Evolutionary conservation across 2,113 vertebrate species (phyloP).

Genomic region (Herpetotheres cachinnans): DNA sequence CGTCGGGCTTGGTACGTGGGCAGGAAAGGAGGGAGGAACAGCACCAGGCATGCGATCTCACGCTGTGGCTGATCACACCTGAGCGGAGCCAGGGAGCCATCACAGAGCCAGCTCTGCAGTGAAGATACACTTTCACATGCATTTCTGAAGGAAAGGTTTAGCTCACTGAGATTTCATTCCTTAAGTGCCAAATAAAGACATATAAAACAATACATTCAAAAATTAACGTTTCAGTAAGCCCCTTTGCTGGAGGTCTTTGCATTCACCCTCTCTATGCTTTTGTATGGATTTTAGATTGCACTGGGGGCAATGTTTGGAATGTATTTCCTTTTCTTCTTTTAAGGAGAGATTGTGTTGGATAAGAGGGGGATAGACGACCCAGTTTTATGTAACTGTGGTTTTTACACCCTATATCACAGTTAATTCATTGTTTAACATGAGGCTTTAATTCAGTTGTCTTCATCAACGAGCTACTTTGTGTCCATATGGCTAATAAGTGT

Average conservation of each 20-base stretch:
- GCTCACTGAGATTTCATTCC: background rate
- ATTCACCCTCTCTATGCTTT: background rate
- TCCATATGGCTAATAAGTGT: constrained; percentile 66
- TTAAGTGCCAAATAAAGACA: background rate
- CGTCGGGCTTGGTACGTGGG: accelerated
- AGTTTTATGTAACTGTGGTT: background rate
- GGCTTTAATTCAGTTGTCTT: constrained; percentile 60
- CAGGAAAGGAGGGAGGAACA: background rate
- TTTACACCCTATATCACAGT: constrained; percentile 13
- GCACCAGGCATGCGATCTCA: background rate
- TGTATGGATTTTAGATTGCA: background rate
- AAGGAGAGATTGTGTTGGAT: background rate
- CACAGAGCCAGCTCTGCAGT: background rate
- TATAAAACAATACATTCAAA: background rate
- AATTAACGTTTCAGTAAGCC: background rate
- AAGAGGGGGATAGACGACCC: background rate
- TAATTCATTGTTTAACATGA: constrained; percentile 45
- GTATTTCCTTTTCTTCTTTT: background rate
- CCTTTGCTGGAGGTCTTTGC: background rate
- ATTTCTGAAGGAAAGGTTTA: background rate
- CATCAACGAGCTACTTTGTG: constrained; percentile 57
- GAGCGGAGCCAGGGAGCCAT: background rate
- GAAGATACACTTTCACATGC: background rate
- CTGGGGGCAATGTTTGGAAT: background rate
- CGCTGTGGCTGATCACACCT: background rate